phyloP scores from a whole-genome alignment of 2,113 vertebrate species.

The Machaerirhynchus nigripectus region DNA sequence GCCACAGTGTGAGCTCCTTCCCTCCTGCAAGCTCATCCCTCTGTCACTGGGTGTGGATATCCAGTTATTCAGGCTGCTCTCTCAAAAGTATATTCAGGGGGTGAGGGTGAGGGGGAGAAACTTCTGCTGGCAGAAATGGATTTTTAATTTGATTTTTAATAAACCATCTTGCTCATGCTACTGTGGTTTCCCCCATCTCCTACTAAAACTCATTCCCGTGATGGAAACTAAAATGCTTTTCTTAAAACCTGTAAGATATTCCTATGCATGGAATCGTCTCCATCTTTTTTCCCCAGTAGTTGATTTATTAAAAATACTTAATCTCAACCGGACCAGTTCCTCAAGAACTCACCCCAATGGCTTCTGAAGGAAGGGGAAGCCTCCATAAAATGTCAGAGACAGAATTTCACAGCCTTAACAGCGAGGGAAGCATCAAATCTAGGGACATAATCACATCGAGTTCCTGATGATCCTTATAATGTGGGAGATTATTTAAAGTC shows the following conservation, averaged over 20 bases:
- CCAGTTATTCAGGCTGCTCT: background rate
- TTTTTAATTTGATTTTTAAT: background rate
- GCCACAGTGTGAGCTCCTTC: background rate
- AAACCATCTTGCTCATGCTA: background rate
- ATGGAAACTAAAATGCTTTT: background rate
- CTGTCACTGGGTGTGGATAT: background rate
- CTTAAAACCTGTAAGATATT: background rate
- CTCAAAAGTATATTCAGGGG: background rate
- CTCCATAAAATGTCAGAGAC: background rate
- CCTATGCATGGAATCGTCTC: background rate
- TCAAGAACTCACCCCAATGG: background rate
- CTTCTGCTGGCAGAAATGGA: background rate
- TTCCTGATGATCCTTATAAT: background rate
- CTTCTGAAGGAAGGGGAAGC: background rate
- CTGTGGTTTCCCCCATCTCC: conserved; percentile 19
- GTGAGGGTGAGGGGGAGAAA: no score
- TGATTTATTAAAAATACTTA: background rate
- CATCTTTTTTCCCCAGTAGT: background rate
- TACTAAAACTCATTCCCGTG: background rate
- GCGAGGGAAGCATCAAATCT: background rate
- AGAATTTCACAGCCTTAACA: background rate
- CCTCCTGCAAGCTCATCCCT: background rate
- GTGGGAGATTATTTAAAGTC: background rate
- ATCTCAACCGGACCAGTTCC: background rate
- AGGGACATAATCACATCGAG: background rate